phyloP scores from a whole-genome alignment of 2,888 invertebrate species.

The Nomada fabriciana region DNA sequence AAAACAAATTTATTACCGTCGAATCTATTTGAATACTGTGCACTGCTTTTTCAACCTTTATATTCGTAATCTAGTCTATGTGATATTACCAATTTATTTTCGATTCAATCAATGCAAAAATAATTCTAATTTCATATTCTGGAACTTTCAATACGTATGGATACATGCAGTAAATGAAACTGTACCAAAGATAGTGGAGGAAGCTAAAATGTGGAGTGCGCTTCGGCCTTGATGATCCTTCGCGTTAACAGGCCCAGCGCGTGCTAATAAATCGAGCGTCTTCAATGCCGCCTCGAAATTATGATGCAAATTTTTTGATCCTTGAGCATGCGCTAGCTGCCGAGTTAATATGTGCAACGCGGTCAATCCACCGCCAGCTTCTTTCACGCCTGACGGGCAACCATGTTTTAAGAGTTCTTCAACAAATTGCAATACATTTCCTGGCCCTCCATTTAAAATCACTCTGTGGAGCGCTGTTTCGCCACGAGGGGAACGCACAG shows the following conservation, averaged over 20 bases:
- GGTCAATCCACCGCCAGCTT: slow-evolving; percentile 80
- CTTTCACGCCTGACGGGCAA: slow-evolving; percentile 80
- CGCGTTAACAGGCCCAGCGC: slow-evolving; percentile 78
- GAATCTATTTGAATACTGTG: background rate
- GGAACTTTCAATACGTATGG: background rate
- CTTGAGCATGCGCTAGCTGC: slow-evolving; percentile 75
- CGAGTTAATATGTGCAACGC: slow-evolving; percentile 79
- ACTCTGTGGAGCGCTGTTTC: slow-evolving; percentile 82
- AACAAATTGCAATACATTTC: slow-evolving; percentile 76
- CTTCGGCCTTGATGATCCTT: slow-evolving; percentile 80
- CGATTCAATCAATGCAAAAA: background rate
- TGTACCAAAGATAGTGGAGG: slow-evolving; percentile 75
- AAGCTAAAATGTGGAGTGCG: slow-evolving; percentile 79
- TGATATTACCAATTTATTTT: too few relatives aligned
- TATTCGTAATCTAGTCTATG: too few relatives aligned
- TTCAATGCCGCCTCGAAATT: slow-evolving; percentile 76
- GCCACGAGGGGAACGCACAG: slow-evolving; percentile 80
- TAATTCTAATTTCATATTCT: background rate
- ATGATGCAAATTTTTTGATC: slow-evolving; percentile 72
- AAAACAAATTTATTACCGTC: slow-evolving; percentile 8
- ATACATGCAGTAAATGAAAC: background rate
- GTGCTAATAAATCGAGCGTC: slow-evolving; percentile 76
- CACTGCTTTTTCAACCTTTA: background rate
- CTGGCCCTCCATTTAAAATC: slow-evolving; percentile 76
- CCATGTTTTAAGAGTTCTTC: slow-evolving; percentile 78